Base-by-base conservation (phyloP, 2,797 vertebrate species). In the Sebastiscus tertius region DNA sequence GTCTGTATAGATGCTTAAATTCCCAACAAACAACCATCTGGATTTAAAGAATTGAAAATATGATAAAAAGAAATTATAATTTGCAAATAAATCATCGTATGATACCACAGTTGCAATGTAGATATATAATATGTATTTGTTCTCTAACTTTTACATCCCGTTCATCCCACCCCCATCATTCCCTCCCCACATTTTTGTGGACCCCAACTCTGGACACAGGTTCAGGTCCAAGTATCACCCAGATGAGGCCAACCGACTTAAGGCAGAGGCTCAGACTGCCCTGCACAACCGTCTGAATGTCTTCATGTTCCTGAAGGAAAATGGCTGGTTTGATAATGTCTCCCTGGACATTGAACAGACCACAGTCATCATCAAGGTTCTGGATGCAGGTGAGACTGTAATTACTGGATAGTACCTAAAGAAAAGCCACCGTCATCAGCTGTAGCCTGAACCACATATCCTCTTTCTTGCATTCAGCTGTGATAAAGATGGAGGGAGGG, bases 401-500 rank as follows among this genome's bases (percentile, higher is more conserved):
- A 52, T 20, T 14, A 24, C 16, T 67, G 4, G 24, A 26, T 42
- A 6, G 2, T 24, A 27, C 7, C 39, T 39, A 4, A 65, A 14
- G 22, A 13, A 29, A 22, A 63, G 18, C 8, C 10, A 11, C 5
- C 1, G 16, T 42, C 5, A 11, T 58, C 9, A 22, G 4, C 26
- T 55, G 20, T 42, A 14, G 18, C 18, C 36, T 87, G n/a, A 86
- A 74, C 39, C 20, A 8, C 20, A 22, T 26, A 1, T 14, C 1
- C 2, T 63, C 12, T 75, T 75, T 8, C 14, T 69, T 55, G 8
- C 71, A 20, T 24, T 39, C 36, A 98, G 98, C 97, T 14, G 97
- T 99, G 72, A 99, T 99, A 87, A 98, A 98, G 92, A 99, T 99
- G 98, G 98, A 99, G 90, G 98, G 97, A 46, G 98, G 98, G 13